These are phyloP conservation scores for Silurus meridionalis DNA, from an alignment of 2,113 vertebrate genomes.

Conservation along the genomic window DNA sequence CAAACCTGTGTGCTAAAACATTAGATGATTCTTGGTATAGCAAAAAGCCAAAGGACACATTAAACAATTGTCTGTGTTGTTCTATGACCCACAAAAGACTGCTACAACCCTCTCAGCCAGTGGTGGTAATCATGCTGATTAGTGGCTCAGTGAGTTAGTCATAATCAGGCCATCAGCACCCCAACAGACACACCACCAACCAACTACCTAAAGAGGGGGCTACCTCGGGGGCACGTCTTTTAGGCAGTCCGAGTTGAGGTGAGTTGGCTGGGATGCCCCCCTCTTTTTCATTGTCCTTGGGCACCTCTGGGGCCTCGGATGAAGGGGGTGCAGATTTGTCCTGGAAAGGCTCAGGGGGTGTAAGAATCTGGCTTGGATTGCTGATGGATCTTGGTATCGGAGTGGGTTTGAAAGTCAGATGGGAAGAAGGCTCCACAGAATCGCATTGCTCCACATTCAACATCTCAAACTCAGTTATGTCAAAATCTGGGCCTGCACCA, in stretches of 20 bases:
- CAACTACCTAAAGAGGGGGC: slow-evolving; percentile 51
- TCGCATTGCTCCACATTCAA: slow-evolving; percentile 66
- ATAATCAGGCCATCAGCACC: slow-evolving; percentile 32
- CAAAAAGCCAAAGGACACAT: not conserved
- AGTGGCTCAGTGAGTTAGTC: slow-evolving; percentile 62
- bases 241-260: slow-evolving; percentile 67
- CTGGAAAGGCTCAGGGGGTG: slow-evolving; percentile 27
- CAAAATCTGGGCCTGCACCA: slow-evolving; percentile 71
- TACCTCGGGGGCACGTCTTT: slow-evolving; percentile 80
- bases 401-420: slow-evolving; percentile 48
- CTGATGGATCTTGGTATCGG: slow-evolving; percentile 48
- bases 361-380: slow-evolving; percentile 42
- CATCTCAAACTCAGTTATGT: slow-evolving; percentile 74
- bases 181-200: slow-evolving; percentile 59
- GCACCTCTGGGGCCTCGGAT: slow-evolving; percentile 51
- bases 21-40: not conserved
- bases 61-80: not conserved
- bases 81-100: not conserved
- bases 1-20: not conserved
- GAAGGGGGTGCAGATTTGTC: slow-evolving; percentile 3
- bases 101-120: slow-evolving; percentile 29
- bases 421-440: slow-evolving; percentile 57
- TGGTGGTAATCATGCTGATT: slow-evolving; percentile 52
- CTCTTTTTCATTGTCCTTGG: slow-evolving; percentile 58
- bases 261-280: slow-evolving; percentile 51